Base-by-base conservation (phyloP, 2,888 invertebrate genomes). In the Exocentrus adspersus region DNA sequence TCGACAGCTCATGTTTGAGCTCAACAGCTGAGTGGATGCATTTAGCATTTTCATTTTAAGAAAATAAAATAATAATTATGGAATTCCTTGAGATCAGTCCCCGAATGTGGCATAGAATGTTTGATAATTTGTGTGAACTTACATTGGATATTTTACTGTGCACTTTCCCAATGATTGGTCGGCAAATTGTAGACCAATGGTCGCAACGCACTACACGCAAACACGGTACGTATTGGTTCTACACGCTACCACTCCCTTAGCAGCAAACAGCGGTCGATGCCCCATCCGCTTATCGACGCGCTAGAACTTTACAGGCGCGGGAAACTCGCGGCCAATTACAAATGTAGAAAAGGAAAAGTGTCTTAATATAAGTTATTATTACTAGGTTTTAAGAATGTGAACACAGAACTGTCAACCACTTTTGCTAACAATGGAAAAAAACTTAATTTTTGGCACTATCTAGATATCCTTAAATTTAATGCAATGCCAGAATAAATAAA, bases 151-250 rank as follows among this genome's bases (percentile, higher is more conserved):
- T 86, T 87, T 87, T 86, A 85, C 86, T 85, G 84, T 84, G 88
- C 88, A 89, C 89, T 91, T 89, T 91, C 89, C 87, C 91, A 87
- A 91, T 92, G 92, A 92, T 93, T 93, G 93, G 92, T 90, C 90
- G 90, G 89, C 89, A 88, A 89, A 89, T 87, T 88, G 87, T 90
- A 90, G 90, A 90, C 90, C 90, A 91, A 91, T 91, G 91, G 90
- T 87, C 90, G 90, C 89, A 88, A 88, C 88, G 90, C 90, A 85
- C 84, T 83, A 82, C 79, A 83, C 81, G 82, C 86, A 86, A 86
- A 86, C 86, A 87, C 82, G 87, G 87, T 85, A 87, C 86, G 88
- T 88, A 90, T 88, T 90, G 88, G 89, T 88, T 89, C 88, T 87
- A 87, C 83, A 80, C 82, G 84, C 86, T 87, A 88, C 88, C 88